Evolutionary conservation across 2,888 invertebrate species (phyloP), one percentile per base, ranked within the genome.

Genomic region (Orthosia cruda): DNA sequence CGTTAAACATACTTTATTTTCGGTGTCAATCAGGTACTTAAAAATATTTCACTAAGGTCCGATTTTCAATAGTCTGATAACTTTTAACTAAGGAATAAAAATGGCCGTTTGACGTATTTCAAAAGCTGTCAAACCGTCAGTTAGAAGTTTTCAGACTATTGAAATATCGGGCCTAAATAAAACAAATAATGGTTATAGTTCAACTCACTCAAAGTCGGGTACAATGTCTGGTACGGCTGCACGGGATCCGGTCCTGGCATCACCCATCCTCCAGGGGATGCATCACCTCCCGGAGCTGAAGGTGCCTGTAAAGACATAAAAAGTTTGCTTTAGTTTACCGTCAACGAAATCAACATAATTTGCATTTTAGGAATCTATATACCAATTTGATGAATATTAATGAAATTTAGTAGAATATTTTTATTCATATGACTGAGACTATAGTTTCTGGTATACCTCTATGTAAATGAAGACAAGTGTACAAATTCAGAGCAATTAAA

Each of bases 201-300:
- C 54, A 80, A 93, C 96, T 95, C 87, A 96, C 96, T 89, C n/a
- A 96, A 92, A 20, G 96, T 92, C 15, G 96, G 96, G 71, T 96
- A 96, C 12, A 96, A 87, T 0, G 93, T 81, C 77, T 96, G 95
- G 84, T 89, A 93, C 0, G 96, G 94, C 52, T 93, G 93, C 3
- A 89, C 90, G 0, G 94, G 93, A 4, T 88, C 87, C 0, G 91
- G 75, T 12, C 93, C 93, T 0, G 96, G 96, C 71, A 91, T 76
- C 58, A 93, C 91, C 96, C 96, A 96, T 0, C 96, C 96, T 3
- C 95, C 95, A 0, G 94, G 89, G 2, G 84, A 80, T 0, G 85
- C 74, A 3, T 93, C 95, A 0, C 91, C 93, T n/a, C 81, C 84
- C 0, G 90, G 89, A 13, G 87, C 91, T 1, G 88, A 85, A 0